phyloP scores from a whole-genome alignment of 2,113 vertebrate genomes.

The Lampris megalopsis region DNA sequence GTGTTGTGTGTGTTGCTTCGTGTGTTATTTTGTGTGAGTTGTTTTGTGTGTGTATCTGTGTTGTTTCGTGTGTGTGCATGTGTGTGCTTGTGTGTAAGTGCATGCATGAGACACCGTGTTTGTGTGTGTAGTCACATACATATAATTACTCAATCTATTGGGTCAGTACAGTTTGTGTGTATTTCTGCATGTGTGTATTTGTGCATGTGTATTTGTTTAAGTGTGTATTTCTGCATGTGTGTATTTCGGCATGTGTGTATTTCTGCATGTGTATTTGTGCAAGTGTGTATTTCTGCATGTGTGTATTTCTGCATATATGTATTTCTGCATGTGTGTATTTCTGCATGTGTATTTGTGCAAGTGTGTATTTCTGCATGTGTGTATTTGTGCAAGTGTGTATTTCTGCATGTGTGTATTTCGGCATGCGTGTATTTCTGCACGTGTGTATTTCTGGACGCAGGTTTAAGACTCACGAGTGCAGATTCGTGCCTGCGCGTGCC shows the following conservation, averaged over 20 bases:
- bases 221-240: neutral
- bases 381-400: neutral
- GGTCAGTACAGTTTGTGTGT: neutral
- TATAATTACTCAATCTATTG: too few species aligned
- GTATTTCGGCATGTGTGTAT: neutral
- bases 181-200: conserved; percentile 1
- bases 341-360: neutral
- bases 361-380: too few species aligned
- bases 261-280: conserved; percentile 42
- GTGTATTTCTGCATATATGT: neutral
- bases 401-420: conserved; percentile 25
- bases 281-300: neutral
- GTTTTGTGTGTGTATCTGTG: too few species aligned
- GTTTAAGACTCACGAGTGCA: conserved; percentile 13
- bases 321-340: too few species aligned
- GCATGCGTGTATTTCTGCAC: conserved; percentile 49
- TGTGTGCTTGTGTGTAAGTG: neutral
- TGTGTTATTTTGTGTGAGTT: neutral
- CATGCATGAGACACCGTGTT: neutral
- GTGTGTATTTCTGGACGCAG: conserved; percentile 26
- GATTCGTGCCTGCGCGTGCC: conserved; percentile 41
- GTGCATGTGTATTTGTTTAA: neutral
- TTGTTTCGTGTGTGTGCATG: neutral
- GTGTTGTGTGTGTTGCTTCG: conserved; percentile 8
- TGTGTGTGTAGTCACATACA: too few species aligned